Evolutionary conservation across 2,888 invertebrate species (phyloP).

Genomic region (Boloria euphrosyne): DNA sequence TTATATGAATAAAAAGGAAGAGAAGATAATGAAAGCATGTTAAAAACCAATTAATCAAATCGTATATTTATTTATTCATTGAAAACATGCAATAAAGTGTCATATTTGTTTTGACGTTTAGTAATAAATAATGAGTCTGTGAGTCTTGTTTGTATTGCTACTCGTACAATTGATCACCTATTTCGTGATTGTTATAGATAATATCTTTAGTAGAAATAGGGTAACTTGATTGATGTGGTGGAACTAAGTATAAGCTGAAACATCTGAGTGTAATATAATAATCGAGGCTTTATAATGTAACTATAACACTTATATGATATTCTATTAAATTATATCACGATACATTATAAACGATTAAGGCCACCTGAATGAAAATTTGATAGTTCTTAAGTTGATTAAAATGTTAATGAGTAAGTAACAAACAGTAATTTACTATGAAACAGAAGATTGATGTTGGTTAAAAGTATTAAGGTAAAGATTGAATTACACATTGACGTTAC

Average conservation of each 20-base stretch:
- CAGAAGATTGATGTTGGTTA: no score
- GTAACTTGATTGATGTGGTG: conserved; percentile 40
- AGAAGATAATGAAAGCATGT: not conserved
- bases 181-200: conserved; percentile 34
- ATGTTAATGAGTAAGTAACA: no score
- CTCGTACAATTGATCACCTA: conserved; percentile 28
- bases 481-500: no score
- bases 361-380: no score
- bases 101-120: not conserved
- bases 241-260: conserved; percentile 29
- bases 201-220: conserved; percentile 30
- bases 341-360: no score
- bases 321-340: not conserved
- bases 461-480: no score
- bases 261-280: conserved; percentile 20
- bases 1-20: not conserved
- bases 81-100: conserved; percentile 3
- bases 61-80: conserved; percentile 4
- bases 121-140: conserved; percentile 10
- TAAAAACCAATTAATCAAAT: not conserved
- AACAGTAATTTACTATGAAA: no score
- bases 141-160: conserved; percentile 5
- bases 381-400: no score
- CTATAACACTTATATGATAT: not conserved
- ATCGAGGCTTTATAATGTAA: not conserved